These are phyloP conservation scores for Rhynchonema sp. DNA, from an alignment of 2,888 invertebrate genomes.

Conservation along the genomic window DNA sequence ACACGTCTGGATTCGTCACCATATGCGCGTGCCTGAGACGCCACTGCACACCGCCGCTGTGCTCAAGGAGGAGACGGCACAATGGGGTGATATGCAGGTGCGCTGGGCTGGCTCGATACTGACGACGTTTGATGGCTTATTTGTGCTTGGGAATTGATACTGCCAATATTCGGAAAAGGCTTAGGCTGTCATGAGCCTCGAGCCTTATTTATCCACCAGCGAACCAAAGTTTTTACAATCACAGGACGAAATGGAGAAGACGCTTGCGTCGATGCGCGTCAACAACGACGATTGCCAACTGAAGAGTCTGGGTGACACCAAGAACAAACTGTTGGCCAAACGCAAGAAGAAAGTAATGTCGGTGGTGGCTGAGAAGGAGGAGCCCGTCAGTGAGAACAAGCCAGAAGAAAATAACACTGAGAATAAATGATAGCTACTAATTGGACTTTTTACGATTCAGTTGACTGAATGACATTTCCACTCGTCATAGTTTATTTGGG, in stretches of 20 bases:
- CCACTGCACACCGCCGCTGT: constrained; percentile 75
- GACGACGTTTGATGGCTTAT: no score
- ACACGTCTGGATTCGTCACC: constrained; percentile 58
- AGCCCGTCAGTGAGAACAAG: background rate
- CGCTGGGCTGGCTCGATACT: no score
- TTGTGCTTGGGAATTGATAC: no score
- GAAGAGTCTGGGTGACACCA: constrained; percentile 74
- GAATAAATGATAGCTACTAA: no score
- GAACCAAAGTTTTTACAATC: no score
- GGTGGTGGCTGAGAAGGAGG: background rate
- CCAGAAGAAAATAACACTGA: no score
- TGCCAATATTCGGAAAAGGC: no score
- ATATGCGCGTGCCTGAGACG: constrained; percentile 59
- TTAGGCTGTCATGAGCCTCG: no score
- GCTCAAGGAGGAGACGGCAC: constrained; percentile 68
- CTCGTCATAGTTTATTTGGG: no score
- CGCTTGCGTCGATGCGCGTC: constrained; percentile 89
- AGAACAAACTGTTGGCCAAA: constrained; percentile 54
- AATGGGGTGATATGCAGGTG: constrained; percentile 80
- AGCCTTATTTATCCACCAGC: no score
- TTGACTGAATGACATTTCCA: no score
- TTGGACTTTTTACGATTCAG: no score
- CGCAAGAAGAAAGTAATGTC: background rate
- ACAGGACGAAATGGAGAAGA: constrained; percentile 86
- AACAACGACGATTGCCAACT: constrained; percentile 84